Base-by-base conservation (phyloP, 2,888 invertebrate genomes). In the Plagiodera versicolora region DNA sequence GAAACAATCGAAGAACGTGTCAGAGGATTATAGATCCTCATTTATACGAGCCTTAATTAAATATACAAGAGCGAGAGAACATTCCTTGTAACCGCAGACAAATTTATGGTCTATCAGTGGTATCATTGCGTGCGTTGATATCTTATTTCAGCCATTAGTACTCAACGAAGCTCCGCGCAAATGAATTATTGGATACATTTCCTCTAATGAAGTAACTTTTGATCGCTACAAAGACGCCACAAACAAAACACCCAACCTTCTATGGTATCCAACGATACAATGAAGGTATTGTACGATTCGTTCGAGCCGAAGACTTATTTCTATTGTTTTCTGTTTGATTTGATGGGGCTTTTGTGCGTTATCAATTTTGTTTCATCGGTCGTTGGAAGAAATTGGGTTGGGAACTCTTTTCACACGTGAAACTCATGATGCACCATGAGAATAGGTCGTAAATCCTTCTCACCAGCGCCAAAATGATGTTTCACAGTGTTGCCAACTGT, bases 121-220 rank as follows among this genome's bases (percentile, higher is more conserved):
- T 79, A 79, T 79, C 79, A 79, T 79, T 79, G 80, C 80, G 79
- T 80, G 80, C 73, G 75, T 75, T 78, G 79, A 80, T 80, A 80
- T 80, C 79, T 80, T 80, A 79, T 80, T 80, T 80, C 80, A 79
- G 70, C 77, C 79, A 80, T 80, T 79, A 79, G 78, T 74, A 74
- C 76, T 74, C 72, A 75, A 72, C 72, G 54, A 58, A 59, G 62
- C 74, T 71, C 70, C 70, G 71, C 68, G 58, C 65, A 71, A 75
- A 79, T 79, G 77, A 78, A 77, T 77, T 78, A 78, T 78, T 78
- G 76, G 75, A 77, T 78, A 76, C 75, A 74, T 79, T 78, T 78
- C 75, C 77, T 76, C 79, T 79, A 79, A 79, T 78, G 79, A 79
- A 78, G 77, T 72, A 78, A 79, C 75, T 78, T 78, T 77, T 77